Evolutionary conservation across 2,113 vertebrate genomes (phyloP).

Genomic region (Hyperoodon ampullatus): DNA sequence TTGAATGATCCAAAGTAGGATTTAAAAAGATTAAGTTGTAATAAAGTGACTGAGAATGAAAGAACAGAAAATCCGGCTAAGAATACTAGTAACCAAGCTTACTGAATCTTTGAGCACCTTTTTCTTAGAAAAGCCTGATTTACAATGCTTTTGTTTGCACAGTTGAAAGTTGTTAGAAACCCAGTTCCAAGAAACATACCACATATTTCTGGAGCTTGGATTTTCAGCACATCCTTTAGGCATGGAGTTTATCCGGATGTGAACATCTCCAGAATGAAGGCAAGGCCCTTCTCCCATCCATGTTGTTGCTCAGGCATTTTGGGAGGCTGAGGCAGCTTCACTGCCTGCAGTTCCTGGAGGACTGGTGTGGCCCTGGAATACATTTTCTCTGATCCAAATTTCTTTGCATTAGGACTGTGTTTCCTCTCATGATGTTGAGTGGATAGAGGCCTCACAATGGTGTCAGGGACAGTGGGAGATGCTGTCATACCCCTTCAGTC

Average conservation of each 20-base stretch:
- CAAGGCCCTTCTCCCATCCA: slow-evolving; percentile 59
- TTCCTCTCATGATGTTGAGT: slow-evolving; percentile 4
- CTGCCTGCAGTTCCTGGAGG: slow-evolving; percentile 73
- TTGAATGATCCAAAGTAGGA: slow-evolving; percentile 85
- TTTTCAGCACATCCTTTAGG: slow-evolving; percentile 81
- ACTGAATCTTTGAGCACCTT: slow-evolving; percentile 88
- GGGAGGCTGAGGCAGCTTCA: slow-evolving; percentile 75
- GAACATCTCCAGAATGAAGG: slow-evolving; percentile 81
- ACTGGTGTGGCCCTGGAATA: slow-evolving; percentile 84
- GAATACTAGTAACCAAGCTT: slow-evolving; percentile 89
- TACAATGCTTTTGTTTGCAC: slow-evolving; percentile 94
- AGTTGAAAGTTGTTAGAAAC: slow-evolving; percentile 91
- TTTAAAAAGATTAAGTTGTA: slow-evolving; percentile 92
- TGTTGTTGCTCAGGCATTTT: slow-evolving; percentile 75
- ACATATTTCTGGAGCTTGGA: slow-evolving; percentile 77
- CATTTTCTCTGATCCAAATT: slow-evolving; percentile 76
- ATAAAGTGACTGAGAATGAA: slow-evolving; percentile 89
- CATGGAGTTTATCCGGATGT: slow-evolving; percentile 80
- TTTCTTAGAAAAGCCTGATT: slow-evolving; percentile 92
- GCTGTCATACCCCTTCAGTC: not conserved
- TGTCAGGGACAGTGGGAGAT: not conserved
- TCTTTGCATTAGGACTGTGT: slow-evolving; percentile 80
- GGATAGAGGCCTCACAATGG: not conserved
- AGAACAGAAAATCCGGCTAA: slow-evolving; percentile 86
- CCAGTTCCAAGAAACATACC: slow-evolving; percentile 92